Evolutionary conservation across 2,113 vertebrate genomes (phyloP).

Genomic region (Pagrus major): DNA sequence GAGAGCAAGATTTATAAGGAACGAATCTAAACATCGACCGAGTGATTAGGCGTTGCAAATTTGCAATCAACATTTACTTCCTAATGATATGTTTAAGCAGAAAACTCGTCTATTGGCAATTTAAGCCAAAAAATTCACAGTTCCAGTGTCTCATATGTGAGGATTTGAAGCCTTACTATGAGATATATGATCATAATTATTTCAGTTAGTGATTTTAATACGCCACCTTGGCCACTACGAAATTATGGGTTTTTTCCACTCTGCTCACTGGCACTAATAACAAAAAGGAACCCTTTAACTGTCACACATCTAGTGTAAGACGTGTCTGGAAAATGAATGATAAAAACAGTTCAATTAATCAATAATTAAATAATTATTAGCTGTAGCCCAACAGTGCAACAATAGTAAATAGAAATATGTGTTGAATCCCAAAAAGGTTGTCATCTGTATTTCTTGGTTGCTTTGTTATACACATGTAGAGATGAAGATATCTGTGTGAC

Average conservation of each 20-base stretch:
- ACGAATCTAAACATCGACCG: no score
- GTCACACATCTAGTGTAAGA: background rate
- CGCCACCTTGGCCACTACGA: background rate
- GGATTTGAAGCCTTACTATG: background rate
- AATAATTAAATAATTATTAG: background rate
- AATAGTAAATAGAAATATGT: background rate
- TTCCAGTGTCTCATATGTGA: background rate
- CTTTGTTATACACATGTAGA: background rate
- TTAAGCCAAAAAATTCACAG: background rate
- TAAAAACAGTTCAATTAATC: background rate
- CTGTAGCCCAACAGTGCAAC: background rate
- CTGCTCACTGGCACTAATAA: background rate
- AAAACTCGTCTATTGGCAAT: no score
- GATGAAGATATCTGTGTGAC: conserved; percentile 4
- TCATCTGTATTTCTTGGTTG: background rate
- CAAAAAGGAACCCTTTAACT: background rate
- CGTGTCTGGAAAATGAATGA: background rate
- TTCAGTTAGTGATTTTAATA: background rate
- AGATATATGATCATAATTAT: no score
- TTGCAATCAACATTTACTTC: no score
- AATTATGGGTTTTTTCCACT: background rate
- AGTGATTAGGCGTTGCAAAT: no score
- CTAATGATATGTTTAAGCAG: no score
- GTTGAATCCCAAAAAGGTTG: background rate
- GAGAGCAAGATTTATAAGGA: no score